These are phyloP conservation scores for Lateolabrax maculatus DNA, from an alignment of 2,797 vertebrate species.

Conservation along the genomic window DNA sequence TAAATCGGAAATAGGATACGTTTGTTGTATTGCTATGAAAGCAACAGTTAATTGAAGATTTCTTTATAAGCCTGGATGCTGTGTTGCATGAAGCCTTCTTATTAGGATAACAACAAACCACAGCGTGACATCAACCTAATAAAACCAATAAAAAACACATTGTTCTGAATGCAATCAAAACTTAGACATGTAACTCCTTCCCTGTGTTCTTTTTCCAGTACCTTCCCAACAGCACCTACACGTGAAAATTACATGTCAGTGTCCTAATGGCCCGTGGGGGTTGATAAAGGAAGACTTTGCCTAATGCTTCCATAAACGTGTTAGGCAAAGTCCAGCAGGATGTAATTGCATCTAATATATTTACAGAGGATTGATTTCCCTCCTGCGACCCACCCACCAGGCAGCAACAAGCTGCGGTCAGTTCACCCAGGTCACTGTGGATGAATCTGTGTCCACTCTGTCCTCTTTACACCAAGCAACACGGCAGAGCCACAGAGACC, in stretches of 20 bases:
- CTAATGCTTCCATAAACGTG: slow-evolving; percentile 80
- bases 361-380: slow-evolving; percentile 82
- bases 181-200: slow-evolving; percentile 28
- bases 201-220: slow-evolving; percentile 58
- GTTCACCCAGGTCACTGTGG: slow-evolving; percentile 66
- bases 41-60: slow-evolving; percentile 38
- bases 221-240: slow-evolving; percentile 53
- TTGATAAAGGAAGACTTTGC: slow-evolving; percentile 83
- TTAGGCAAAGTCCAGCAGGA: slow-evolving; percentile 84
- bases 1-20: slow-evolving; percentile 20
- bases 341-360: slow-evolving; percentile 85
- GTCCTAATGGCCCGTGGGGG: slow-evolving; percentile 65
- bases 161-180: slow-evolving; percentile 65
- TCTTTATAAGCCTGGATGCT: slow-evolving; percentile 37
- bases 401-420: slow-evolving; percentile 70
- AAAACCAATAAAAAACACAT: slow-evolving; percentile 56
- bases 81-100: slow-evolving; percentile 32
- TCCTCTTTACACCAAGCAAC: slow-evolving; percentile 72
- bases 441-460: slow-evolving; percentile 60
- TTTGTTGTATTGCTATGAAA: slow-evolving; percentile 24
- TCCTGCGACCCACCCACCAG: slow-evolving; percentile 58
- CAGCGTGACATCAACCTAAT: slow-evolving; percentile 47
- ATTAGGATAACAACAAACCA: slow-evolving; percentile 40
- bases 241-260: slow-evolving; percentile 79
- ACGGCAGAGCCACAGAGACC: slow-evolving; percentile 52